phyloP scores from a whole-genome alignment of 2,888 invertebrate species.

The Cataglyphis livida region DNA sequence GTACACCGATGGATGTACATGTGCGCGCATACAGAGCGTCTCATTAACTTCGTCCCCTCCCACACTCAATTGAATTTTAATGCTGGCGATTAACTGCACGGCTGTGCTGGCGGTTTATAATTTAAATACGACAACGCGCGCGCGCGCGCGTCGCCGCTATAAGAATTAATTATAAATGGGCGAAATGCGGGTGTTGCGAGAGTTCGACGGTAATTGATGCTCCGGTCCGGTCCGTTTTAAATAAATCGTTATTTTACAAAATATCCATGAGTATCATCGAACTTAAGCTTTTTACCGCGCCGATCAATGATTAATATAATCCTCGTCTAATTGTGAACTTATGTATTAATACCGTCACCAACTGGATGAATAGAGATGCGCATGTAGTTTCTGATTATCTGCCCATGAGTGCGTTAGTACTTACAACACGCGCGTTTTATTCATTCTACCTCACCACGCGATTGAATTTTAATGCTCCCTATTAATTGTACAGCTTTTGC shows the following conservation, averaged over 20 bases:
- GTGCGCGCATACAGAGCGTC: constrained; percentile 51
- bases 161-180: constrained; percentile 52
- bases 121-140: constrained; percentile 44
- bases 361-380: constrained; percentile 15
- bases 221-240: constrained; percentile 33
- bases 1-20: background rate
- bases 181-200: constrained; percentile 40
- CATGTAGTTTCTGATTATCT: background rate
- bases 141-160: constrained; percentile 27
- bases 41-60: constrained; percentile 64
- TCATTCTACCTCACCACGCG: constrained; percentile 47
- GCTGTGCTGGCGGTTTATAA: constrained; percentile 41
- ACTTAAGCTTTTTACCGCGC: constrained; percentile 21
- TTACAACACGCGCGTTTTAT: constrained; percentile 45
- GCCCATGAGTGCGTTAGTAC: constrained; percentile 35
- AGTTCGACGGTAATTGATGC: constrained; percentile 36
- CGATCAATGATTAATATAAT: constrained; percentile 32
- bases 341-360: constrained; percentile 16
- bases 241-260: constrained; percentile 22
- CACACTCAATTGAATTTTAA: constrained; percentile 52
- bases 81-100: constrained; percentile 51
- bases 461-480: constrained; percentile 50
- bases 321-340: constrained; percentile 34
- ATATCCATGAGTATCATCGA: constrained; percentile 31
- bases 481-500: constrained; percentile 55